Percentiles rank a stretch among this genome's conserved stretches.
These are phyloP conservation scores for Euura saliciscinereae DNA, from an alignment of 1,140 invertebrate genomes.

Conservation along the genomic window DNA sequence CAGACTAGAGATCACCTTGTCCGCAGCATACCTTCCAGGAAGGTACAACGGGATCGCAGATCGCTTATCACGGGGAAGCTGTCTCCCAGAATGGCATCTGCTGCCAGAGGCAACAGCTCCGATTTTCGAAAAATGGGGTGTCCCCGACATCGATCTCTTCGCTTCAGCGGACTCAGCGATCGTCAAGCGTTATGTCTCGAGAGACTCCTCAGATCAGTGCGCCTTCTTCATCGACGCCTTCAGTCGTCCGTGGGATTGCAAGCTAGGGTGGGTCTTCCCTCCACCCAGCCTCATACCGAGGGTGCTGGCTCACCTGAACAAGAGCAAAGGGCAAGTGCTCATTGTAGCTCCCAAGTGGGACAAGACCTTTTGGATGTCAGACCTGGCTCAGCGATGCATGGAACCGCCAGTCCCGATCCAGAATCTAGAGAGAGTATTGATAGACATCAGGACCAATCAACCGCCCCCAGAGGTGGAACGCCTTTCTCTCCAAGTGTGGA, in stretches of 20 bases:
- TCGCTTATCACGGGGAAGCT: constrained; percentile 31
- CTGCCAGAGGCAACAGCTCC: constrained; percentile 23
- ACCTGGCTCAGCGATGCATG: constrained; percentile 37
- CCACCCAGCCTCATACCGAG: constrained; percentile 43
- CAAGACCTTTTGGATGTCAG: constrained; percentile 45
- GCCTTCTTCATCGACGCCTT: constrained; percentile 40
- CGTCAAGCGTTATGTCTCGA: constrained; percentile 35
- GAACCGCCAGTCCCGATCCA: constrained; percentile 31
- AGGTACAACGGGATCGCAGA: constrained; percentile 42
- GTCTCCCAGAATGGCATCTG: constrained; percentile 45
- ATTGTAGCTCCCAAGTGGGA: constrained; percentile 45
- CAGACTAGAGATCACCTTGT: constrained; percentile 27
- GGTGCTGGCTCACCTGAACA: constrained; percentile 39
- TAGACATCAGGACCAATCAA: constrained; percentile 34
- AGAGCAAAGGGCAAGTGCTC: constrained; percentile 29
- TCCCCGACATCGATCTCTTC: constrained; percentile 41
- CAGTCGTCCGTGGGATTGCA: constrained; percentile 34
- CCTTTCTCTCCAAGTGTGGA: constrained; percentile 41
- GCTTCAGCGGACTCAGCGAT: constrained; percentile 40
- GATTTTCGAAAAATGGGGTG: constrained; percentile 39
- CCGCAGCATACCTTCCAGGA: constrained; percentile 32
- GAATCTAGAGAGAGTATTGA: constrained; percentile 31
- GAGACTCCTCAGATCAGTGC: constrained; percentile 28
- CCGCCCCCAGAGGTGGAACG: constrained; percentile 35
- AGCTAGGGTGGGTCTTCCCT: constrained; percentile 47